Conservation (phyloP, 2,888 invertebrate genomes). For the Spilarctia lutea region DNA sequence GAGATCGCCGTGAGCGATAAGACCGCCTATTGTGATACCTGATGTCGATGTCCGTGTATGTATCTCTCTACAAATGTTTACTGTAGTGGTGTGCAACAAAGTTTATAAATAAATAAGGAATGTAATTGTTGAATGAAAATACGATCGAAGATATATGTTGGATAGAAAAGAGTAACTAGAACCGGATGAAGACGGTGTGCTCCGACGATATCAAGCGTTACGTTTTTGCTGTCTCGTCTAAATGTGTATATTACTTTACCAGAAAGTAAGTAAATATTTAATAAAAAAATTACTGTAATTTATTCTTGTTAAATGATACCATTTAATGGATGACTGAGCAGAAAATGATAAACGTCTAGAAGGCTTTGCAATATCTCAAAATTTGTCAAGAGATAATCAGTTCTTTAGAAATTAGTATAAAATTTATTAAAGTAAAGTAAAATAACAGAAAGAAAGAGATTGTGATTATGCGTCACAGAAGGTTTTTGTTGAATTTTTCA, state of each 20-base stretch:
- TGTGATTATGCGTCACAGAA: too few species aligned
- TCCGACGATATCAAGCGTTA: neutral
- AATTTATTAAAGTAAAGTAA: neutral
- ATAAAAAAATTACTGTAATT: neutral
- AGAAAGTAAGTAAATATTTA: neutral
- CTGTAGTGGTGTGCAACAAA: too few species aligned
- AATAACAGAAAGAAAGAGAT: neutral
- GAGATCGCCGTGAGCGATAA: too few species aligned
- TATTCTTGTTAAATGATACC: neutral
- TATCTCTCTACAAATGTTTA: too few species aligned
- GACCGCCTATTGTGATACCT: too few species aligned
- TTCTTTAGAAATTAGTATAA: neutral
- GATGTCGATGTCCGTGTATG: too few species aligned
- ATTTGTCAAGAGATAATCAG: neutral
- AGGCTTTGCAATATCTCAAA: neutral
- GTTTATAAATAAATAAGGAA: too few species aligned
- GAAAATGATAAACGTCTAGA: neutral
- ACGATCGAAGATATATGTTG: neutral
- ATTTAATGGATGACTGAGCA: neutral
- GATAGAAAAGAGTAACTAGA: neutral
- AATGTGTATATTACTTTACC: neutral
- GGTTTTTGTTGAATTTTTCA: too few species aligned
- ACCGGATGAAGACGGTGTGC: neutral
- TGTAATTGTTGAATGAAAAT: neutral
- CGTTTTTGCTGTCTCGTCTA: neutral